Conservation (phyloP, 2,113 vertebrate genomes). For the Corythaixoides concolor region DNA sequence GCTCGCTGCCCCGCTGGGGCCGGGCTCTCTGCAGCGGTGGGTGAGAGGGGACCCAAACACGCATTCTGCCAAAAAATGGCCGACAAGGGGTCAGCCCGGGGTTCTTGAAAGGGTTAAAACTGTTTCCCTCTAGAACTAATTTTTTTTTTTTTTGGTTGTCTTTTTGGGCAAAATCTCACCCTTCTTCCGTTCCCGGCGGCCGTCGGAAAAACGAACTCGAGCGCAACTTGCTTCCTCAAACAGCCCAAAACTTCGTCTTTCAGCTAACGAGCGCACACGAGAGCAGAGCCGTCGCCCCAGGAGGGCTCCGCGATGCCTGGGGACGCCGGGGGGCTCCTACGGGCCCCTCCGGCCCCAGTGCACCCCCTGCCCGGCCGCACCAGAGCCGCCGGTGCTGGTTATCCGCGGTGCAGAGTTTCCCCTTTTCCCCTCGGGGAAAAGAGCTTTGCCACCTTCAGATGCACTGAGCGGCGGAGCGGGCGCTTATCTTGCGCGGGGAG, state of each 20-base stretch:
- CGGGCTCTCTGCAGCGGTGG: background rate
- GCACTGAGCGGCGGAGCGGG: background rate
- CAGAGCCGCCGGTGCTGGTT: background rate
- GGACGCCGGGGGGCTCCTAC: background rate
- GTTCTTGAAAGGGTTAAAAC: background rate
- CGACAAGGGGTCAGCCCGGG: background rate
- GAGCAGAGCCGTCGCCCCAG: background rate
- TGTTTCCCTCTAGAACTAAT: background rate
- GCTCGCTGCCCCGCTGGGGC: background rate
- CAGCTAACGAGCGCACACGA: too few species aligned
- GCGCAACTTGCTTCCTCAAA: background rate
- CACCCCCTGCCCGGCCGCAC: background rate
- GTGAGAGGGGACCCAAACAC: background rate
- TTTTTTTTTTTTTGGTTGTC: too few species aligned
- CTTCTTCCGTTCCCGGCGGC: background rate
- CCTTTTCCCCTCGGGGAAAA: background rate
- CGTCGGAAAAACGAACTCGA: background rate
- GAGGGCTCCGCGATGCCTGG: background rate
- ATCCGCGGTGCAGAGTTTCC: background rate
- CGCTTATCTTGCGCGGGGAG: background rate
- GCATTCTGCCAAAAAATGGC: background rate
- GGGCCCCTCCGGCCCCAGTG: too few species aligned
- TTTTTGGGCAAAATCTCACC: background rate
- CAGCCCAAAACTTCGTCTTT: background rate
- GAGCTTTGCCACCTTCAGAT: background rate